Conservation (phyloP, 2,797 vertebrate species). For the Vireo griseus region DNA sequence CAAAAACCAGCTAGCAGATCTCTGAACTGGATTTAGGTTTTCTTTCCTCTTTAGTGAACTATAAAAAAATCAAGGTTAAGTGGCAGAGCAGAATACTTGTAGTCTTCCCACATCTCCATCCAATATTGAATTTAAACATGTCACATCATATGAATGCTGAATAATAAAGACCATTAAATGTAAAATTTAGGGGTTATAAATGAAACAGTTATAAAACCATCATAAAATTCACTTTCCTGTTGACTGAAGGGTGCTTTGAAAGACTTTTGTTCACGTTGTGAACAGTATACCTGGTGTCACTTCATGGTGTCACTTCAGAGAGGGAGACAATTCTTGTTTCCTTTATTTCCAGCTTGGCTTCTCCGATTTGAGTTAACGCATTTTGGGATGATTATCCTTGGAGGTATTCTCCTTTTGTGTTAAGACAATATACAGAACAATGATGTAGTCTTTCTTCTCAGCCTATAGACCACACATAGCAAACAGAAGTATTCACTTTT, state of each 20-base stretch:
- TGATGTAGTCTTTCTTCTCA: background rate
- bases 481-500: background rate
- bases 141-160: background rate
- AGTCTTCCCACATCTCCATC: background rate
- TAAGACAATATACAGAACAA: background rate
- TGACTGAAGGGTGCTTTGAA: background rate
- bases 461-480: background rate
- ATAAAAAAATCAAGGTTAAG: fast-evolving
- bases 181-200: background rate
- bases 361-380: background rate
- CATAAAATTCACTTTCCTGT: background rate
- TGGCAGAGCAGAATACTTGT: background rate
- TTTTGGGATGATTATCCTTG: background rate
- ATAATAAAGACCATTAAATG: background rate
- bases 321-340: background rate
- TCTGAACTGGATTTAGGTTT: background rate
- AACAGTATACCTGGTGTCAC: background rate
- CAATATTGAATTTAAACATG: background rate
- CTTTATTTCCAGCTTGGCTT: background rate
- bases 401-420: background rate
- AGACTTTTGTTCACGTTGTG: background rate
- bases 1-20: background rate
- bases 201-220: background rate
- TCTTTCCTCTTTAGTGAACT: background rate
- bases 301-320: background rate